A percentile compares a stretch with the other conserved stretches of the same genome.
phyloP scores from a whole-genome alignment of 2,113 vertebrate genomes.

The Corynorhinus townsendii region DNA sequence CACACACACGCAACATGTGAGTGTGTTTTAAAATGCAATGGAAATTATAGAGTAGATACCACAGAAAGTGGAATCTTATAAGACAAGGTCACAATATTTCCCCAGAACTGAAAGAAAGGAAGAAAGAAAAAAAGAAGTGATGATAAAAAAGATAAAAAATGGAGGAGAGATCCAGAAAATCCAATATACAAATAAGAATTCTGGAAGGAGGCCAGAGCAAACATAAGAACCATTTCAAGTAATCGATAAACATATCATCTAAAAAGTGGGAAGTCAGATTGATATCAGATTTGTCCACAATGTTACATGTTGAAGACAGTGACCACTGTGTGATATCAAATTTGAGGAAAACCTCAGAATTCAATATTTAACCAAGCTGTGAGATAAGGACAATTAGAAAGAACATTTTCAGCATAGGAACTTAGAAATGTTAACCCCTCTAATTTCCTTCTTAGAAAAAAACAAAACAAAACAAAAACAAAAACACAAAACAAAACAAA shows the following conservation, averaged over 20 bases:
- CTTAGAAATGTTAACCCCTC: background rate
- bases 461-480: too few relatives aligned
- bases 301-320: background rate
- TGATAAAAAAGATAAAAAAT: background rate
- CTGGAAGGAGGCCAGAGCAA: background rate
- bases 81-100: background rate
- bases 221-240: background rate
- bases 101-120: background rate
- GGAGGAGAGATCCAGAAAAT: background rate
- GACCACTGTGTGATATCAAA: background rate
- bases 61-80: background rate
- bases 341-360: background rate
- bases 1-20: background rate
- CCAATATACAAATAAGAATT: background rate
- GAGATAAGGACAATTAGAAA: background rate
- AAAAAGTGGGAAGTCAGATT: background rate
- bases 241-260: background rate
- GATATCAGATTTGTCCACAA: background rate
- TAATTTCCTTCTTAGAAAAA: background rate
- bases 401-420: background rate
- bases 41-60: background rate
- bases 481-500: background rate
- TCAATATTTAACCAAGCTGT: background rate
- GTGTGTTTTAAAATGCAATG: slow-evolving; percentile 2
- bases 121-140: background rate